Percentiles rank a stretch among this genome's conserved stretches.
phyloP scores from a whole-genome alignment of 2,113 vertebrate genomes.

The Anarrhichthys ocellatus region DNA sequence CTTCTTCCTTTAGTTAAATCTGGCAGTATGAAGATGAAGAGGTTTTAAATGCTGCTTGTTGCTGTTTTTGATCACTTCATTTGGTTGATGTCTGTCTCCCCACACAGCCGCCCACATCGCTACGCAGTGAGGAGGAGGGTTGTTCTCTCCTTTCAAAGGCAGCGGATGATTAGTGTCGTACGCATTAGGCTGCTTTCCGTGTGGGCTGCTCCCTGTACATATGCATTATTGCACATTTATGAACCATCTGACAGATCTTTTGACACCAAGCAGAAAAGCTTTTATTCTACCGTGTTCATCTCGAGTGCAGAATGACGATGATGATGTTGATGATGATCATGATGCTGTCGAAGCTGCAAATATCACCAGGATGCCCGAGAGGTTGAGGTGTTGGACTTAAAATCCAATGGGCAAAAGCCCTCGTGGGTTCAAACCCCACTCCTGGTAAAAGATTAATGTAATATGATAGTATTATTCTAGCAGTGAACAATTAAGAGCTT shows the following conservation, averaged over 20 bases:
- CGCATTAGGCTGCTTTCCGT: conserved; percentile 7
- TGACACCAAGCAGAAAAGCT: conserved; percentile 17
- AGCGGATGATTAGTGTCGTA: conserved; percentile 1
- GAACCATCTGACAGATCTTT: conserved; percentile 1
- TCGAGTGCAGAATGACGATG: background rate
- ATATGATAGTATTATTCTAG: no score
- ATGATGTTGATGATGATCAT: no score
- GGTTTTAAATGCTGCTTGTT: conserved; percentile 30
- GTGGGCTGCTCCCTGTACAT: conserved; percentile 11
- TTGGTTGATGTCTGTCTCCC: conserved; percentile 41
- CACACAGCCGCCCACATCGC: conserved; percentile 23
- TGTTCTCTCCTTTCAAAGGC: conserved; percentile 26
- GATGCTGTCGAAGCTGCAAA: no score
- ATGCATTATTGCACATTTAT: conserved; percentile 21
- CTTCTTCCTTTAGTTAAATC: conserved; percentile 20
- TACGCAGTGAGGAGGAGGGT: conserved; percentile 1
- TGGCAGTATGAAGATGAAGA: conserved; percentile 45
- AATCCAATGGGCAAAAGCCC: background rate
- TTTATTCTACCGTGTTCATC: background rate
- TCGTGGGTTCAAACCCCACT: background rate
- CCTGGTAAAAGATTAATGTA: background rate
- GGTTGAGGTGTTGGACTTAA: background rate
- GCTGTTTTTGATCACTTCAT: conserved; percentile 48
- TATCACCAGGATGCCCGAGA: background rate
- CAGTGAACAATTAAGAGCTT: no score